phyloP scores from a whole-genome alignment of 2,113 vertebrate genomes.

The Cricetomys ansorgei region DNA sequence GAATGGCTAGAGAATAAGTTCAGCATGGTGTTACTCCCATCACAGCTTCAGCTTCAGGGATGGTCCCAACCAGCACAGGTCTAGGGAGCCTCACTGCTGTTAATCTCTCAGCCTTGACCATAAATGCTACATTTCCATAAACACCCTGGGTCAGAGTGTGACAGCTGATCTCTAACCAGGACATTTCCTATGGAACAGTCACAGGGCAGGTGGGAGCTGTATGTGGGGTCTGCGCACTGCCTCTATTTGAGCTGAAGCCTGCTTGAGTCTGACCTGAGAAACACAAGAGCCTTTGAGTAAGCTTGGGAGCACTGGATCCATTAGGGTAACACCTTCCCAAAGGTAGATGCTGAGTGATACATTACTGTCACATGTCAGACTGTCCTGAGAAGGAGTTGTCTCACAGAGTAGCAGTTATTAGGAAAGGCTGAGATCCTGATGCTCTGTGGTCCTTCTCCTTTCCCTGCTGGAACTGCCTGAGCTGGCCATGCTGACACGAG shows the following conservation, averaged over 20 bases:
- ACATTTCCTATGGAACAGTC: no score
- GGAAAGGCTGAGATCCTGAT: neutral
- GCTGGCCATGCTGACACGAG: neutral
- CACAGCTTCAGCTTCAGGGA: neutral
- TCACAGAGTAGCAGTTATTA: neutral
- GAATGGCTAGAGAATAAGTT: neutral
- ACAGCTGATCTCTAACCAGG: neutral
- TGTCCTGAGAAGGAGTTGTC: neutral
- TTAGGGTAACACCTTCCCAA: neutral
- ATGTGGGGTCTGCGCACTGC: neutral
- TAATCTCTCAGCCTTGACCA: neutral
- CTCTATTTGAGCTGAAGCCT: neutral
- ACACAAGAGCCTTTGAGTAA: neutral
- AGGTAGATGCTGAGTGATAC: neutral
- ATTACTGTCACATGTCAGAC: no score
- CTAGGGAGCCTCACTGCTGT: neutral
- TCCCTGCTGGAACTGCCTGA: neutral
- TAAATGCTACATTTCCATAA: neutral
- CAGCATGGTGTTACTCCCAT: no score
- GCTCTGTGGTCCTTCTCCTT: neutral
- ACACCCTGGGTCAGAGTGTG: neutral
- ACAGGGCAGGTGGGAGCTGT: neutral
- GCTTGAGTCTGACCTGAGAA: neutral
- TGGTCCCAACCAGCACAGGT: neutral
- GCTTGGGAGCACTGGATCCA: neutral